Evolutionary conservation across 2,113 vertebrate genomes (phyloP), one percentile per base, ranked within the genome.

Genomic region (Lates calcarifer): DNA sequence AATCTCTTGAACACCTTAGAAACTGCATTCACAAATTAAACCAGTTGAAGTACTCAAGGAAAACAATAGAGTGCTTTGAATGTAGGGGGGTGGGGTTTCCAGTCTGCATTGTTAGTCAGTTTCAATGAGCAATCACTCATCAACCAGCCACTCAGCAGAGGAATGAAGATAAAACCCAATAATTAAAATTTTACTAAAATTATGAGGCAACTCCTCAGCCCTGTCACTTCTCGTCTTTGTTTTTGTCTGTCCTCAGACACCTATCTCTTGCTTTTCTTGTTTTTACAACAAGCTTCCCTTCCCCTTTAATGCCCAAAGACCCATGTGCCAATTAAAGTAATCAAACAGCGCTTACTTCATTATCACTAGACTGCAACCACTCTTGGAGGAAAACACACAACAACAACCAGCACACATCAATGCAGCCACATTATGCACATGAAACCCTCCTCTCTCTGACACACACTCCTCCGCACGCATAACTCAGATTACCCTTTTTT

Each of bases 401-500:
- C n/a, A 77, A 81, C 35, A 65, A 83, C 55, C 29, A 45, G 53
- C 70, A 53, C 43, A 83, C 43, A 5, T 67, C 81, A 87, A 78
- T 45, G 58, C 69, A 77, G 56, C 77, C 69, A 74, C 85, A 86
- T 66, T 74, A 75, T 41, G 28, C 79, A 86, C 64, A 74, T 33
- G 57, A 65, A 88, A 47, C 26, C 62, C 20, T 73, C 84, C 79
- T 39, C 74, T 63, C 45, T 57, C 61, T 5, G 1, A 49, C 55
- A 74, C 62, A 57, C 72, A 66, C 77, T 82, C 73, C 64, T 68
- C 37, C 62, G 26, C 79, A 74, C 65, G 57, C 60, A 85, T 66
- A 86, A 88, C 66, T 88, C 72, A 78, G 28, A 89, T 95, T 95
- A 95, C 93, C 94, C 85, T 92, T 91, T 91, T 94, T 12, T 92